Evolutionary conservation across 2,113 vertebrate species (phyloP).

Genomic region (Tichodroma muraria): DNA sequence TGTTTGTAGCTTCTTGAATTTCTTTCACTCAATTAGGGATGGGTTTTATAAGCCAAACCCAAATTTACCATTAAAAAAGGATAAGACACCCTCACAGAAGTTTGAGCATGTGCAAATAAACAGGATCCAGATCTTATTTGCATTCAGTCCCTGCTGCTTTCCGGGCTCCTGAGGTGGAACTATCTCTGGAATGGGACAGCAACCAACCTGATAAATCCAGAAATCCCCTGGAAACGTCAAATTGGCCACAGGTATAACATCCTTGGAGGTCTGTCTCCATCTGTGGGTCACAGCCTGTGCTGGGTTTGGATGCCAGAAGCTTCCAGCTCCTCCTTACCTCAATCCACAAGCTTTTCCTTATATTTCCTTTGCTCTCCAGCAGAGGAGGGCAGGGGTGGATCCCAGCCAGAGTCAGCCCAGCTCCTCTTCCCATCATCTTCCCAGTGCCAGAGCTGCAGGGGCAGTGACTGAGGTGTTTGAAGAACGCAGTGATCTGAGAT

Average conservation of each 20-base stretch:
- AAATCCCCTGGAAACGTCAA: not conserved
- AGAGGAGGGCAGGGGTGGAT: not conserved
- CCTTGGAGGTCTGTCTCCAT: not conserved
- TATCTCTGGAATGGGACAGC: not conserved
- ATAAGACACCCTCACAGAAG: not conserved
- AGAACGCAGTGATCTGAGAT: not conserved
- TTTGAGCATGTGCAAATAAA: not conserved
- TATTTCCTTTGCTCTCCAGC: not conserved
- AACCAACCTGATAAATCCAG: not conserved
- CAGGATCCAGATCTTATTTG: not conserved
- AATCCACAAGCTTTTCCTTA: rapidly evolving
- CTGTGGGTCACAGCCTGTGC: not conserved
- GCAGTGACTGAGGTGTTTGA: not conserved
- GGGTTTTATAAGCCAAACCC: not conserved
- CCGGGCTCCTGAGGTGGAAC: not conserved
- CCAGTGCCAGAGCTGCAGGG: not conserved
- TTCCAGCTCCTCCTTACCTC: not conserved
- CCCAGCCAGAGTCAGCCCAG: not conserved
- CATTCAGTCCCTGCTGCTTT: not conserved
- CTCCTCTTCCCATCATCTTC: not conserved
- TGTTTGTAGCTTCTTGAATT: slow-evolving; percentile 12
- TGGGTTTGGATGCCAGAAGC: too few relatives aligned
- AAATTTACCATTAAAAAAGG: slow-evolving; percentile 13
- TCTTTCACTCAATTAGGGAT: not conserved
- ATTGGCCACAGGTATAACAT: not conserved